Base-by-base conservation (phyloP, 2,888 invertebrate species). In the Drosophila meridionalis region DNA sequence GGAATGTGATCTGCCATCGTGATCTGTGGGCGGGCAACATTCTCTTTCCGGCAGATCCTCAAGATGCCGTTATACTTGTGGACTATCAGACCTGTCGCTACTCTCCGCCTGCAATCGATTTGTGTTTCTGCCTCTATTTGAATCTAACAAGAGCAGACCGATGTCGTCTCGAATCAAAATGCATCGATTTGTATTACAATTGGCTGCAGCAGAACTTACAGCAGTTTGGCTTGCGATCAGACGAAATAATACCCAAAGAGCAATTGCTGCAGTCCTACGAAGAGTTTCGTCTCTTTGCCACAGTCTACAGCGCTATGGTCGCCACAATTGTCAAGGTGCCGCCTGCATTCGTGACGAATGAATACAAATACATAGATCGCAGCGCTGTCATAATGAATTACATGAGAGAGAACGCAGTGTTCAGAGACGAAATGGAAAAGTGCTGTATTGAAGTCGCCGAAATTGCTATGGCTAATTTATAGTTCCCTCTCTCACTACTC, bases 1-100 rank as follows among this genome's bases (percentile, higher is more conserved):
- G 91, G n/a, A 94, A 94, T 70, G 94, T 94, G 2, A 76, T 94
- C 1, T 94, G 93, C 32, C 93, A 93, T 87, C 90, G 92, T 3
- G 93, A 93, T 79, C 78, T 91, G 8, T 93, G 93, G 93, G 80
- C 89, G 47, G 93, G 92, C 32, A 93, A 93, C 70, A 78, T 92
- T 2, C 89, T 93, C 63, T 90, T 91, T 48, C 77, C 86, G 0
- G 42, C 69, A 0, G 12, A 64, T 11, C 4, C 3, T 6, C 28
- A 28, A 14, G 55, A 59, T 0, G 61, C 89, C 0, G 90, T 87
- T 5, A 28, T 92, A 2, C 77, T 93, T 2, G 88, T 93, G 0
- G 93, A 93, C 58, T 93, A 83, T 76, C 93, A 93, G 71, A 92
- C 91, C 4, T 89, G 89, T 53, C 89, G 92, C 26, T 92, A 93